A percentile compares a stretch with the other conserved stretches of the same genome.
These are phyloP conservation scores for Hypomecis atomaria DNA, from an alignment of 2,888 invertebrate genomes.

Conservation along the genomic window DNA sequence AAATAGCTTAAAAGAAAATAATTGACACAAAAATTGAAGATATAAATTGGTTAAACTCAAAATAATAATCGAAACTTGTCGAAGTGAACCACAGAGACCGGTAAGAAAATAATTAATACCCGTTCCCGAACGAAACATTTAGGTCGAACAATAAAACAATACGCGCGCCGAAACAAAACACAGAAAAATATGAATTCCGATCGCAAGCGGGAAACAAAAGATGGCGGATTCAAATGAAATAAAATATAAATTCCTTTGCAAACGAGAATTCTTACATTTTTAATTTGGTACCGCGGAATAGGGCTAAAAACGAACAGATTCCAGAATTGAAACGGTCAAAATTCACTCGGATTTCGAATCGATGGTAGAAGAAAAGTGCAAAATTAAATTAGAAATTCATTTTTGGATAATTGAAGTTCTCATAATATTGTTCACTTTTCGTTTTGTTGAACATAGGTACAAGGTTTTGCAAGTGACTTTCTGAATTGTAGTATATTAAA, in stretches of 20 bases:
- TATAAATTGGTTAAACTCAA: conserved; percentile 1
- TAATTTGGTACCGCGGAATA: conserved; percentile 80
- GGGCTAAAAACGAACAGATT: conserved; percentile 77
- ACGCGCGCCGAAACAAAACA: conserved; percentile 81
- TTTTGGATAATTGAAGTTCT: too few species aligned
- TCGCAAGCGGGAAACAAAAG: conserved; percentile 80
- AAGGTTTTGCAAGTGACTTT: too few species aligned
- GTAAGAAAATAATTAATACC: conserved; percentile 83
- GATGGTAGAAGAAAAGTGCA: conserved; percentile 10
- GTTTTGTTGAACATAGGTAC: too few species aligned
- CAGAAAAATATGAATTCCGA: conserved; percentile 85
- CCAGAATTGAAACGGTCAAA: conserved; percentile 71
- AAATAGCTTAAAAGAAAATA: too few species aligned
- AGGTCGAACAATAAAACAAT: conserved; percentile 81
- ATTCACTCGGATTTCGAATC: conserved; percentile 21
- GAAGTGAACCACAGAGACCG: conserved; percentile 17
- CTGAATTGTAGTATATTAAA: too few species aligned
- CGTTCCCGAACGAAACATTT: conserved; percentile 72
- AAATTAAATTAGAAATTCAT: neutral
- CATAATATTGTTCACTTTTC: too few species aligned
- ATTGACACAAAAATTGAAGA: neutral
- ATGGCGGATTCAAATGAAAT: conserved; percentile 84
- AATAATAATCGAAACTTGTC: conserved; percentile 14
- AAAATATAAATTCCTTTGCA: conserved; percentile 83
- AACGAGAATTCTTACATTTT: conserved; percentile 84